phyloP scores from a whole-genome alignment of 2,888 invertebrate genomes.

The Caenorhabditis panamensis region DNA sequence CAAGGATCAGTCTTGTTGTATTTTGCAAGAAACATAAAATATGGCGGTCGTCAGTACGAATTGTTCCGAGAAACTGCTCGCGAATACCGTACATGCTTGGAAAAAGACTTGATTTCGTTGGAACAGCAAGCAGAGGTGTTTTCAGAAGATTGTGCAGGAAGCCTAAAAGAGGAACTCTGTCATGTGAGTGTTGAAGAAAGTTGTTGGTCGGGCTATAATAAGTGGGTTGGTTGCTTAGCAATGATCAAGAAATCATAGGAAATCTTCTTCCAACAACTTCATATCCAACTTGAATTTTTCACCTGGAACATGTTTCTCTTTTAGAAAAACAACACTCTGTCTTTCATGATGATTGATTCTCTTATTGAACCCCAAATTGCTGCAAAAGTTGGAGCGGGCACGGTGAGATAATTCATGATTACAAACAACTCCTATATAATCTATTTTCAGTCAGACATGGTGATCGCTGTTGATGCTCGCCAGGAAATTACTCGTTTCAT shows the following conservation, averaged over 20 bases:
- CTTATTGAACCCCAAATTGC: constrained; percentile 24
- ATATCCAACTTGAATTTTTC: too few species aligned
- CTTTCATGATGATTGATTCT: constrained; percentile 47
- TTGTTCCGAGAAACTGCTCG: constrained; percentile 19
- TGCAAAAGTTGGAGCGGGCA: constrained; percentile 38
- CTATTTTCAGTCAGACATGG: constrained; percentile 47
- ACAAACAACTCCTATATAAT: neutral
- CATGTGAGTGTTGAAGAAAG: constrained; percentile 13
- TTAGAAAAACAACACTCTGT: constrained; percentile 47
- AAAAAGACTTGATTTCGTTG: constrained; percentile 11
- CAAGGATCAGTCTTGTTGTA: constrained; percentile 32
- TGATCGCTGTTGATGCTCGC: constrained; percentile 36
- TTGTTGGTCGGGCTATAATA: neutral
- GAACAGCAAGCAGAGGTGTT: neutral
- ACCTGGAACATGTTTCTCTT: too few species aligned
- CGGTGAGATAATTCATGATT: constrained; percentile 4
- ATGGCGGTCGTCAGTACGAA: constrained; percentile 17
- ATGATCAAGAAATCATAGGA: too few species aligned
- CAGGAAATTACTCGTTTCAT: constrained; percentile 51
- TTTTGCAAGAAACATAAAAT: constrained; percentile 8
- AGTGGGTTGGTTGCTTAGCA: neutral
- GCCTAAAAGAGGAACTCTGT: constrained; percentile 28
- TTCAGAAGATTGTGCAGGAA: constrained; percentile 21
- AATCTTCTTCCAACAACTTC: too few species aligned
- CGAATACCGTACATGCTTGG: constrained; percentile 34